Conservation (phyloP, 1,140 invertebrate genomes). For the Leptinotarsa defecta region DNA sequence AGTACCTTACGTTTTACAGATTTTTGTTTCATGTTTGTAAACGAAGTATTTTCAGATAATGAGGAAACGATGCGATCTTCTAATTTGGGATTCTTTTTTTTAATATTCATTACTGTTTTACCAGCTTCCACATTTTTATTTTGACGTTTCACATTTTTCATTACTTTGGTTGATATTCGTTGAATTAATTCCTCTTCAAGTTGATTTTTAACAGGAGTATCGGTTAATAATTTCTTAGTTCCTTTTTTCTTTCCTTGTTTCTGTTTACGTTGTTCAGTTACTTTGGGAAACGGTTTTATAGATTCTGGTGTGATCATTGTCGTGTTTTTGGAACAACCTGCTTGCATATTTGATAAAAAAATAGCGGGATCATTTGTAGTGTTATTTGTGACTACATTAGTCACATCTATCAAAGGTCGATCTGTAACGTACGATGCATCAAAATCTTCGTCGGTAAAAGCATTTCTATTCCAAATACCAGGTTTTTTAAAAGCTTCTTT, state of each 20-base stretch:
- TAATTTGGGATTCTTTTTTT: neutral
- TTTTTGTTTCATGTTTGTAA: neutral
- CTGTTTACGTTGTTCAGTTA: neutral
- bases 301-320: neutral
- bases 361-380: neutral
- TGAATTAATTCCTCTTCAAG: neutral
- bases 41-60: no score
- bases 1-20: neutral
- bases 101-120: neutral
- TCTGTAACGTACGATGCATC: neutral
- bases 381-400: neutral
- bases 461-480: neutral
- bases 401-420: neutral
- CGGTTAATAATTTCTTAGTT: neutral
- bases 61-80: neutral
- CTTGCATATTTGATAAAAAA: neutral
- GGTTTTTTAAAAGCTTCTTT: neutral
- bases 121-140: neutral
- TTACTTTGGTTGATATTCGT: neutral
- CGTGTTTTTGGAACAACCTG: neutral
- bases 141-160: neutral
- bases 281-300: slow-evolving; percentile 1
- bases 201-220: neutral
- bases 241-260: neutral
- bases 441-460: neutral